Conservation (phyloP, 2,888 invertebrate species). For the Griposia aprilina region DNA sequence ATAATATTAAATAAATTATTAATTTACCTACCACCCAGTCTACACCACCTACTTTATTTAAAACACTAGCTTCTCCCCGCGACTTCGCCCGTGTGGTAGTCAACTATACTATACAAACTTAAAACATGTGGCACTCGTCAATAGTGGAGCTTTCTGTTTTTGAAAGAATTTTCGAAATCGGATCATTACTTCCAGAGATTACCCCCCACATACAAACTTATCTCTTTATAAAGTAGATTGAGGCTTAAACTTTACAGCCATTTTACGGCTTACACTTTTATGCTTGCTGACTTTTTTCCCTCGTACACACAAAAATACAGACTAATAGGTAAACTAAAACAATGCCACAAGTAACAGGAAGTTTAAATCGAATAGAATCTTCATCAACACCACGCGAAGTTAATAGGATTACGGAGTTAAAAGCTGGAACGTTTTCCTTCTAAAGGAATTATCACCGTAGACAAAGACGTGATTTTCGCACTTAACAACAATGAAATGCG, state of each 20-base stretch:
- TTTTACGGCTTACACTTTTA: neutral
- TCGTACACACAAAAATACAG: neutral
- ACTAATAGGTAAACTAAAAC: constrained; percentile 26
- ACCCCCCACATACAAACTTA: no score
- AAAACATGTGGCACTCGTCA: no score
- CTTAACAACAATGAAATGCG: neutral
- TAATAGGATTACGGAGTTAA: constrained; percentile 46
- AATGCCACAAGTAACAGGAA: constrained; percentile 27
- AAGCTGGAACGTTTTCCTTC: constrained; percentile 34
- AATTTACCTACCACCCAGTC: no score
- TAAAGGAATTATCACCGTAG: constrained; percentile 25
- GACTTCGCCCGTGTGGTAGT: no score
- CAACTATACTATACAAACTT: no score
- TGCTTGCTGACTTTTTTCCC: neutral
- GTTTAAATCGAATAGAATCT: constrained; percentile 53
- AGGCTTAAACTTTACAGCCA: neutral
- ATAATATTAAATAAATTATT: neutral
- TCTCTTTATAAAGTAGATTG: no score
- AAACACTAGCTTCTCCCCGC: no score
- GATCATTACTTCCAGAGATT: no score
- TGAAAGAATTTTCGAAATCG: no score
- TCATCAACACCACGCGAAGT: constrained; percentile 44
- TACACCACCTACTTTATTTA: no score
- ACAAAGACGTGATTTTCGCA: constrained; percentile 40
- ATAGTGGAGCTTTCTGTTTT: no score